These are phyloP conservation scores for Adrianichthys oophorus DNA, from an alignment of 2,797 vertebrate species.

Conservation along the genomic window DNA sequence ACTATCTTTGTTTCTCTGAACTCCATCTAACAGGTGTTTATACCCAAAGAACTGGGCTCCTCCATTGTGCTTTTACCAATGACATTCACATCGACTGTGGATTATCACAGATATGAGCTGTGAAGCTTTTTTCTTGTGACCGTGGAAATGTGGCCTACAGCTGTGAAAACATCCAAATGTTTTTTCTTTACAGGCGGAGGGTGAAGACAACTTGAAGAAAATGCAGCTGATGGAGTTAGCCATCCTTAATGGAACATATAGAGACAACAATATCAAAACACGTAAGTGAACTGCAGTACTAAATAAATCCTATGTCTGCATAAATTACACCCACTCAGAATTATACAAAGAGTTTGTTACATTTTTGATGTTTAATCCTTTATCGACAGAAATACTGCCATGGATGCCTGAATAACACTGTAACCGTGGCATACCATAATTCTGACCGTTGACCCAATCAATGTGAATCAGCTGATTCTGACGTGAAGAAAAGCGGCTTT, in stretches of 20 bases:
- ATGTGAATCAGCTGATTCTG: no score
- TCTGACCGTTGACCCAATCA: no score
- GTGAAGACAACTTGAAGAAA: conserved; percentile 87
- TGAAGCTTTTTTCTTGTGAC: conserved; percentile 18
- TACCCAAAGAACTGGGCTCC: conserved; percentile 31
- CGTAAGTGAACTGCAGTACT: conserved; percentile 67
- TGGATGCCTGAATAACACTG: no score
- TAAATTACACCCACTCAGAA: no score
- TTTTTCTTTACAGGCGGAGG: conserved; percentile 73
- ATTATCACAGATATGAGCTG: conserved; percentile 16
- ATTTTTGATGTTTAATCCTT: no score
- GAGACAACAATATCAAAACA: conserved; percentile 85
- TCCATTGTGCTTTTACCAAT: conserved; percentile 16
- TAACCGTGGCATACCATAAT: no score
- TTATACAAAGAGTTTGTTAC: no score
- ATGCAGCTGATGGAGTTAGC: conserved; percentile 87
- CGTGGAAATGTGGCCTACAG: conserved; percentile 9
- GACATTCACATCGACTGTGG: conserved; percentile 10
- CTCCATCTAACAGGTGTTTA: conserved; percentile 21
- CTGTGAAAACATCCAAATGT: conserved; percentile 14
- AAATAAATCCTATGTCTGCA: no score
- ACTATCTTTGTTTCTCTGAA: conserved; percentile 34
- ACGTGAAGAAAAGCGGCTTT: no score
- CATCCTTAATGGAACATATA: conserved; percentile 85
- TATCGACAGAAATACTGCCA: no score